phyloP scores from a whole-genome alignment of 2,888 invertebrate species.

The Scelioninae gen. 2 region DNA sequence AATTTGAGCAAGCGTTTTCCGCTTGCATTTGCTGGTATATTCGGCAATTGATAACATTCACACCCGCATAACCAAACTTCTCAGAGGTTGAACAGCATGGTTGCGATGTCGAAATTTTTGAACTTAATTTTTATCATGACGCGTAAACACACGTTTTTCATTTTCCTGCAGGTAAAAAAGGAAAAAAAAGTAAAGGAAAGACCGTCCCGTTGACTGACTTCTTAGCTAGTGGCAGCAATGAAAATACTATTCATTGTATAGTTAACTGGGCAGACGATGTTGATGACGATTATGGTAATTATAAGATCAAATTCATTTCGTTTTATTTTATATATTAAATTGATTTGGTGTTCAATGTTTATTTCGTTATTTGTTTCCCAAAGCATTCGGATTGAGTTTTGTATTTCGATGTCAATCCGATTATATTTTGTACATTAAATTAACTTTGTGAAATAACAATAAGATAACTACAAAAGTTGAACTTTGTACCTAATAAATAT shows the following conservation, averaged over 20 bases:
- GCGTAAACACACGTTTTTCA: slow-evolving; percentile 58
- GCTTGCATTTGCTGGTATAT: not conserved
- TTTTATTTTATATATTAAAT: not conserved
- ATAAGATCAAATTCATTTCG: slow-evolving; percentile 61
- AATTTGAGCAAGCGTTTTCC: not conserved
- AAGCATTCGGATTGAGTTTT: no score
- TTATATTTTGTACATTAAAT: no score
- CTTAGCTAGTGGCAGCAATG: slow-evolving; percentile 81
- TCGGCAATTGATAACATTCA: slow-evolving; percentile 36
- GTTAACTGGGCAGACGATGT: slow-evolving; percentile 87
- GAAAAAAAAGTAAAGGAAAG: slow-evolving; percentile 86
- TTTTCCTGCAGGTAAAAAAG: slow-evolving; percentile 83
- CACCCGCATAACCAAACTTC: slow-evolving; percentile 71
- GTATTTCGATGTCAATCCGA: no score
- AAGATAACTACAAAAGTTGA: no score
- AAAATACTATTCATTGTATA: slow-evolving; percentile 61
- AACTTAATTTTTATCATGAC: slow-evolving; percentile 2
- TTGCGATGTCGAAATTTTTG: slow-evolving; percentile 64
- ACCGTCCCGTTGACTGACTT: slow-evolving; percentile 89
- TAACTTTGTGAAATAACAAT: no score
- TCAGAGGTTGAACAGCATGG: slow-evolving; percentile 66
- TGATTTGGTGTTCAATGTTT: not conserved
- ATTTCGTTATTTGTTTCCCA: no score
- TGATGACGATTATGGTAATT: slow-evolving; percentile 85
- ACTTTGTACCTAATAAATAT: no score